These are phyloP conservation scores for Thera obeliscata DNA, from an alignment of 2,888 invertebrate genomes.

Conservation along the genomic window DNA sequence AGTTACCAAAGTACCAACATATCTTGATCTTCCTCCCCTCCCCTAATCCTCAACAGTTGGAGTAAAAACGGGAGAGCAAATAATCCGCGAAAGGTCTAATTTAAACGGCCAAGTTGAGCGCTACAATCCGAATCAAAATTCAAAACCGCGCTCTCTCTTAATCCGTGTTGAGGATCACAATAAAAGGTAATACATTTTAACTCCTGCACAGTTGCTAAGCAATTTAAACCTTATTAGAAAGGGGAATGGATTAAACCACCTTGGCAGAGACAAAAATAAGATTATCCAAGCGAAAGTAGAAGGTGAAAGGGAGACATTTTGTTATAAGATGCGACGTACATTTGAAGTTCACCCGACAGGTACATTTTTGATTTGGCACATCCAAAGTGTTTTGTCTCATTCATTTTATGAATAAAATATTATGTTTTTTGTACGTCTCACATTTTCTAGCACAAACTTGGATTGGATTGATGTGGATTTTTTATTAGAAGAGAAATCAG, in stretches of 20 bases:
- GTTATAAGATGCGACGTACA: conserved; percentile 62
- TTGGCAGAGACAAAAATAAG: conserved; percentile 72
- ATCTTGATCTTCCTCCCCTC: conserved; percentile 54
- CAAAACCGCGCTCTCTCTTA: conserved; percentile 84
- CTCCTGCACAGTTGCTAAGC: conserved; percentile 55
- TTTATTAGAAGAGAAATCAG: no score
- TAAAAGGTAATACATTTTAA: conserved; percentile 85
- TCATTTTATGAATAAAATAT: conserved; percentile 3
- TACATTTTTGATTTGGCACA: conserved; percentile 26
- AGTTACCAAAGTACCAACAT: conserved; percentile 65
- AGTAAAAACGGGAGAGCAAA: conserved; percentile 62
- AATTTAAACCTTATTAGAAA: conserved; percentile 62
- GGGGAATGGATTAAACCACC: conserved; percentile 57
- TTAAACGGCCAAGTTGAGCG: conserved; percentile 69
- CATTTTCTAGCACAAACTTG: not conserved
- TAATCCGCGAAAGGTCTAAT: conserved; percentile 72
- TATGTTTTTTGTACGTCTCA: not conserved
- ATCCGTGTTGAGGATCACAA: conserved; percentile 85
- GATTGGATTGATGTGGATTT: no score
- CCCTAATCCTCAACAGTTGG: conserved; percentile 43
- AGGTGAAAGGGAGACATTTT: conserved; percentile 84
- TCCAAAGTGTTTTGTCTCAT: not conserved
- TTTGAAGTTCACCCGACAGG: conserved; percentile 35
- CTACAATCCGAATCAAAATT: conserved; percentile 84
- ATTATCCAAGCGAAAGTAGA: conserved; percentile 84